Evolutionary conservation across 2,797 vertebrate species (phyloP), one percentile per base, ranked within the genome.

Genomic region (Manis javanica): DNA sequence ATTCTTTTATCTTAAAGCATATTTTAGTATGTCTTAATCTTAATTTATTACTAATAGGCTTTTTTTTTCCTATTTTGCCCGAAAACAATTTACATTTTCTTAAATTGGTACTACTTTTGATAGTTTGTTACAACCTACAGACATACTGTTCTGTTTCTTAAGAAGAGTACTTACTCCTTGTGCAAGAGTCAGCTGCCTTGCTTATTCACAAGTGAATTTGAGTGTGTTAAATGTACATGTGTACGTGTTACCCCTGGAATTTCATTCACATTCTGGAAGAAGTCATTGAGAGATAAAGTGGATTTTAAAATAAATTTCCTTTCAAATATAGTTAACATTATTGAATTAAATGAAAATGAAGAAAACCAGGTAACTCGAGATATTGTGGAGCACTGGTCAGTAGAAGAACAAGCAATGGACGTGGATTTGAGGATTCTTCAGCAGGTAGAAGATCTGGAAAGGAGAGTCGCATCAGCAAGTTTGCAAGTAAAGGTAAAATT

Each of bases 401-500:
- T 99, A 96, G 99, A 99, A 98, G 99, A 99, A 86, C 99, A 99
- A 98, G 99, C 99, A 68, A 99, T 99, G 99, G 99, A 99, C 97
- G 98, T 99, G 98, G 99, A 99, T 97, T 98, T 99, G 92, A 97
- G 98, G 91, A 97, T 99, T 95, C 99, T 99, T 97, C 99, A 99
- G 97, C 99, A 99, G 97, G 99, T 99, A 74, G 99, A 99, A 98
- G 98, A 99, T 91, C 98, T 99, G 97, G 99, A 99, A 97, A 99
- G 99, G 98, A 99, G 99, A 98, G 99, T 99, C 91, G 98, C 99
- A 68, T 99, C 99, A 59, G 99, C 99, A 95, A 99, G 99, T 98
- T 99, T 99, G 97, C 99, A 99, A 98, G 98, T 99, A 79, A 99
- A 99, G 99, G 99, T 99, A 99, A 99, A 99, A 88, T 46, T 92